These are phyloP conservation scores for Lepidocyrtinus sp. DNA, from an alignment of 2,888 invertebrate genomes.

Conservation along the genomic window DNA sequence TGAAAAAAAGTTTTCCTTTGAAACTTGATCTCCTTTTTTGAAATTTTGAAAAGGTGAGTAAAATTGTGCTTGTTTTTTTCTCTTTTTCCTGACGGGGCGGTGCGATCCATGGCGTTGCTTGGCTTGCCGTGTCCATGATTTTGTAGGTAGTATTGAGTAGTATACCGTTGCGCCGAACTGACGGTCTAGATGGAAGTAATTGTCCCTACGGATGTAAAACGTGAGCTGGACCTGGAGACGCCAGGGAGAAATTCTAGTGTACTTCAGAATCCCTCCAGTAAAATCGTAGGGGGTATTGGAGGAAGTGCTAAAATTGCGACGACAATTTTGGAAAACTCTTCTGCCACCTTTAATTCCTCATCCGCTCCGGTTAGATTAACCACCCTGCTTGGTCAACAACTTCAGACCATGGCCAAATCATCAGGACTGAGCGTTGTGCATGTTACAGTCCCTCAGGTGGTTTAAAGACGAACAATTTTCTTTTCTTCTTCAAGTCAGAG, in stretches of 20 bases:
- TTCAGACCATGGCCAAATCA: slow-evolving; percentile 71
- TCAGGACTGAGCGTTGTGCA: slow-evolving; percentile 87
- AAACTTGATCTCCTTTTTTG: slow-evolving; percentile 8
- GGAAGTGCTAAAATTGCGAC: slow-evolving; percentile 34
- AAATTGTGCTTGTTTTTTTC: slow-evolving; percentile 35
- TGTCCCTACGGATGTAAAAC: slow-evolving; percentile 65
- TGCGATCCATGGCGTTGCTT: too few relatives aligned
- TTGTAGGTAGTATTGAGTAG: slow-evolving; percentile 57
- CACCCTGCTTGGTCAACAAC: slow-evolving; percentile 67
- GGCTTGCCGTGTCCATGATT: slow-evolving; percentile 17
- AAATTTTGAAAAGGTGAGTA: slow-evolving; percentile 41
- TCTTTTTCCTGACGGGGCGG: too few relatives aligned
- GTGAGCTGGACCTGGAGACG: slow-evolving; percentile 63
- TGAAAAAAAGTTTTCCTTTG: not conserved
- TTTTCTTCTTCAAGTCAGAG: not conserved
- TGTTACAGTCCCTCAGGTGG: slow-evolving; percentile 80
- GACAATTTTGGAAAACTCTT: slow-evolving; percentile 39
- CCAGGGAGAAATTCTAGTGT: slow-evolving; percentile 46
- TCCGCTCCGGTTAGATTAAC: slow-evolving; percentile 68
- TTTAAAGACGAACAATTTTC: slow-evolving; percentile 25
- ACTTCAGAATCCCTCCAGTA: slow-evolving; percentile 34
- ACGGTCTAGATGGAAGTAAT: slow-evolving; percentile 70
- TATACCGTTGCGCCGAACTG: slow-evolving; percentile 58
- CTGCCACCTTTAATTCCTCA: slow-evolving; percentile 47
- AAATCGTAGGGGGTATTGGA: slow-evolving; percentile 10